Percentiles rank a stretch among this genome's conserved stretches.
These are phyloP conservation scores for Diabrotica balteata DNA, from an alignment of 2,888 invertebrate species.

Conservation along the genomic window DNA sequence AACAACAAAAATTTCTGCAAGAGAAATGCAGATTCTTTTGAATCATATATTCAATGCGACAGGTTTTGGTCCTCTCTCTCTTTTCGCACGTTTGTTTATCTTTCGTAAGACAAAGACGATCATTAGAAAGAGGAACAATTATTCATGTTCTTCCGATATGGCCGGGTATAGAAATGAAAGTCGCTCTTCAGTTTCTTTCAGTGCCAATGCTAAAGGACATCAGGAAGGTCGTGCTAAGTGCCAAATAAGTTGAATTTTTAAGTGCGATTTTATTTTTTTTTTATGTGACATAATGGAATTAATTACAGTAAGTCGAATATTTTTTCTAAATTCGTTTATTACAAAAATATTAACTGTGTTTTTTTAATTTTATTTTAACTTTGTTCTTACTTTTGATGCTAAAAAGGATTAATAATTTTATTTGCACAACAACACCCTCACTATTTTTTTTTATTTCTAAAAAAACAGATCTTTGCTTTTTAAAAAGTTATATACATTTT, in stretches of 20 bases:
- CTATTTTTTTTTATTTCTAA: no score
- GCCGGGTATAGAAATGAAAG: conserved; percentile 56
- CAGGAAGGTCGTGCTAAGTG: conserved; percentile 17
- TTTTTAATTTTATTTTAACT: no score
- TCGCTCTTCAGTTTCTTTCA: conserved; percentile 51
- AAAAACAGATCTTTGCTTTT: no score
- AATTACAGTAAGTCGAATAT: conserved; percentile 8
- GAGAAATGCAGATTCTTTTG: conserved; percentile 37
- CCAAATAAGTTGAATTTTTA: conserved; percentile 16
- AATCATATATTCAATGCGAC: conserved; percentile 34
- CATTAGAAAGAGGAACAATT: conserved; percentile 39
- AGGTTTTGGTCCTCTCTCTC: conserved; percentile 36
- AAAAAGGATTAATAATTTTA: no score
- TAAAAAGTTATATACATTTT: no score
- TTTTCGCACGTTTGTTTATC: conserved; percentile 13
- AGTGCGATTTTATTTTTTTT: neutral
- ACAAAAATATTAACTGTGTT: no score
- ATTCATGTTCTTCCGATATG: conserved; percentile 32
- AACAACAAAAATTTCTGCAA: conserved; percentile 9
- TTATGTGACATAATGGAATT: conserved; percentile 17
- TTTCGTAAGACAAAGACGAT: conserved; percentile 35
- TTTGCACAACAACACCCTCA: no score
- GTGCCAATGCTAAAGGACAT: conserved; percentile 49
- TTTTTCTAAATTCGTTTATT: neutral
- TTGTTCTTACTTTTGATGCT: no score